Base-by-base conservation (phyloP, 2,888 invertebrate species). In the Pristionchus mayeri region DNA sequence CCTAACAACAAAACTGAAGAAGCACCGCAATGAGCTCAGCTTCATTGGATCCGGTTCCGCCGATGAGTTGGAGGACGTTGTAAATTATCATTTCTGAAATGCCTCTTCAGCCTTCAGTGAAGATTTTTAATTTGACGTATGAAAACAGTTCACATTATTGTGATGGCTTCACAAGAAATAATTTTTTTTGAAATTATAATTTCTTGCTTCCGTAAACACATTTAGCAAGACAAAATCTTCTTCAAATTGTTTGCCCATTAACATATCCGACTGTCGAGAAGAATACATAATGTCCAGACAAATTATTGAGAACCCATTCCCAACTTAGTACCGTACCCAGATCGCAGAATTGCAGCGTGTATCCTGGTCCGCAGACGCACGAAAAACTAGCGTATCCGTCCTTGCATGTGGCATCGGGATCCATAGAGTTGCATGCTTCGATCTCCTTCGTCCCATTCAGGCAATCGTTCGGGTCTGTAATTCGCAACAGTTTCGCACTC, bases 21-120 rank as follows among this genome's bases (percentile, higher is more conserved):
- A 67, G 18, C 18, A 27, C 75, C 18, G 75, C 75, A n/a, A 75
- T 75, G 3, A 75, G 24, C 13, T 75, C 75, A 40, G 40, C 75
- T 48, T 40, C 44, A 16, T 75, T 75, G 24, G 48, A 40, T 24
- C 34, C 27, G 27, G n/a, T 48, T 75, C 75, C 67, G 7, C 67
- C 75, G 37, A 75, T 75, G n/a, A 75, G 24, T 75, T 75, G 75
- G 1, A 75, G 27, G 3, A 75, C 75, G 21, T 44, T 40, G 75
- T 75, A 75, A 48, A 75, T 75, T 1, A 75, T 75, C 75, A 75
- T 75, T 37, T 75, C 75, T 75, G 75, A 44, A 75, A n/a, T n/a
- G n/a, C n/a, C n/a, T 11, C 11, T 16, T n/a, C n/a, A n/a, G n/a
- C n/a, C n/a, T n/a, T n/a, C n/a, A n/a, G n/a, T n/a, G n/a, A n/a